Evolutionary conservation across 2,797 vertebrate genomes (phyloP).

Genomic region (Dromococcyx pavoninus): DNA sequence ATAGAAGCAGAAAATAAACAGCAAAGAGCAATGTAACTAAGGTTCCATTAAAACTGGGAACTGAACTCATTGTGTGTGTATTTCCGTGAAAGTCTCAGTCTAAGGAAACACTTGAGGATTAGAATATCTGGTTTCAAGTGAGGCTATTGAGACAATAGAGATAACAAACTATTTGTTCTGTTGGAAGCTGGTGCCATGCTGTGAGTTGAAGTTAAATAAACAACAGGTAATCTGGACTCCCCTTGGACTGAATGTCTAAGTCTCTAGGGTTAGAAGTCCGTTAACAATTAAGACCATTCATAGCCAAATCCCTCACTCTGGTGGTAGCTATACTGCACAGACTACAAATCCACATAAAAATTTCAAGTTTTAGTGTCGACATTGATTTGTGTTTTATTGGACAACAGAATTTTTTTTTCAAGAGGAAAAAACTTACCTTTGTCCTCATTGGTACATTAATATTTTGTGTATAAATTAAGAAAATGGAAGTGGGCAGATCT

Average conservation of each 20-base stretch:
- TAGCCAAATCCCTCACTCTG: not conserved
- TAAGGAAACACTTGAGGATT: not conserved
- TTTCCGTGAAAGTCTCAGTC: not conserved
- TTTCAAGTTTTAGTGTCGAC: not conserved
- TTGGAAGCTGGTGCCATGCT: not conserved
- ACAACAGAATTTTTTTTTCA: not conserved
- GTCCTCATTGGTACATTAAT: not conserved
- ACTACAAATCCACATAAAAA: not conserved
- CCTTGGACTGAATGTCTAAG: not conserved
- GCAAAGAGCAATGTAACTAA: not conserved
- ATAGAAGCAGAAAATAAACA: not conserved
- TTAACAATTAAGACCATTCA: not conserved
- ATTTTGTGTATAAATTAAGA: not conserved
- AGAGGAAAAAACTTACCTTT: not conserved
- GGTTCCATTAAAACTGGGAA: not conserved
- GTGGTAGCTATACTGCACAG: not conserved
- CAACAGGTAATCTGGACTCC: not conserved
- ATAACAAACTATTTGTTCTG: constrained; percentile 29
- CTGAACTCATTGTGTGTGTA: not conserved
- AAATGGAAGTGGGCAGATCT: not conserved
- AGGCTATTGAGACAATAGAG: not conserved
- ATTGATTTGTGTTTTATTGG: not conserved
- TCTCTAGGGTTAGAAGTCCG: not conserved
- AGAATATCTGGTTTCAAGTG: constrained; percentile 15
- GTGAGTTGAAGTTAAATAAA: not conserved